Base-by-base conservation (phyloP, 2,113 vertebrate genomes). In the Nannospalax galili region DNA sequence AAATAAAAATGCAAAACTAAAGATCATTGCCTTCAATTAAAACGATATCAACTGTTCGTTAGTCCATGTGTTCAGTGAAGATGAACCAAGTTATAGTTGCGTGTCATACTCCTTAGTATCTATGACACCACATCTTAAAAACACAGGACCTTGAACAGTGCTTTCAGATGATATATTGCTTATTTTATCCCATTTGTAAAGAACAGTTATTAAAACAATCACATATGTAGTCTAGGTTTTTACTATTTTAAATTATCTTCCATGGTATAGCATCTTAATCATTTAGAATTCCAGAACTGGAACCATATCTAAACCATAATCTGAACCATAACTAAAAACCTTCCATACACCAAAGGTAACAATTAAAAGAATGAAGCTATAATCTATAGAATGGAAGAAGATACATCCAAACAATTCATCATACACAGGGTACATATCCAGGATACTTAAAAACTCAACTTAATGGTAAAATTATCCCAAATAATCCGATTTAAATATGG, bases 181-280 rank as follows among this genome's bases (percentile, higher is more conserved):
- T 67, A 84, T 85, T 95, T 98, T 84, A 88, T 91, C 90, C 97
- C 92, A 92, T 91, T 93, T 96, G 94, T 95, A 85, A 97, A 96
- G 11, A 7, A 96, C 65, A 94, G 24, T 96, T 86, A 91, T 96
- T 97, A 95, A 92, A 95, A 96, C 90, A 90, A 95, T 96, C 16
- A 75, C n/a, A 17, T 84, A 84, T 98, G 92, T 84, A 37, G 22
- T 84, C 14, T 95, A 96, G 96, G 26, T 93, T 88, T 95, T 88
- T 94, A 94, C 60, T 92, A 84, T 93, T 28, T 93, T 97, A 97
- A 87, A n/a, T 88, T 82, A 93, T 40, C 5, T 35, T 93, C 28
- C 48, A 42, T 97, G 86, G 96, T 88, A 95, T 77, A 95, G 96
- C 93, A 95, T 90, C 84, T 56, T 45, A 73, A 93, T 14, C 95